Percentiles rank a stretch among this genome's conserved stretches.
These are phyloP conservation scores for Microplitis manilae DNA, from an alignment of 2,888 invertebrate species.

Conservation along the genomic window DNA sequence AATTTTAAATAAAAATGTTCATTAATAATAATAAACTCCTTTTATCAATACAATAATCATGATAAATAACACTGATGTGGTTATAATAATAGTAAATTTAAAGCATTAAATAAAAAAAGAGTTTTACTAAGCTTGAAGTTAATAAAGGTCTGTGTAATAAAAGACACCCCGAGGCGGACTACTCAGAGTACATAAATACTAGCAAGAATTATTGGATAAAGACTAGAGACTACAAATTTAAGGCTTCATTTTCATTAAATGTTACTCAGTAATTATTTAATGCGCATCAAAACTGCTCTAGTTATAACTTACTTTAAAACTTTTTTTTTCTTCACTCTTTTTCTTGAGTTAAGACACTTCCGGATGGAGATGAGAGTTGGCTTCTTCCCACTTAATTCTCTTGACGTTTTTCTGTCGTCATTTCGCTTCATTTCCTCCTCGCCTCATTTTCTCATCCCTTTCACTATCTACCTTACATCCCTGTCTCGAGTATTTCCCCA, in stretches of 20 bases:
- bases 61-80: no score
- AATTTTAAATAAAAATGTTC: no score
- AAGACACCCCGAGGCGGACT: conserved; percentile 2
- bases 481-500: background rate
- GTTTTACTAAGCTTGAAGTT: no score
- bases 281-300: conserved; percentile 39
- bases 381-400: conserved; percentile 31
- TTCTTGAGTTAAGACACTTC: conserved; percentile 21
- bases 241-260: conserved; percentile 47
- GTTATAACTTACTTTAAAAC: conserved; percentile 44
- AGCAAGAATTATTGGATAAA: conserved; percentile 14
- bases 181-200: conserved; percentile 22
- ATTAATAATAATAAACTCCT: no score
- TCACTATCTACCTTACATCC: background rate
- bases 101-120: no score
- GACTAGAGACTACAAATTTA: background rate
- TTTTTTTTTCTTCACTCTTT: conserved; percentile 18
- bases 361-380: conserved; percentile 26
- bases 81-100: no score
- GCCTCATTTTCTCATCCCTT: conserved; percentile 4
- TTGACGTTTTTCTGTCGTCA: conserved; percentile 37
- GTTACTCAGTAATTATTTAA: conserved; percentile 46
- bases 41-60: no score
- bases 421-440: conserved; percentile 36
- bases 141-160: background rate